These are phyloP conservation scores for Nineta flava DNA, from an alignment of 2,888 invertebrate genomes.

Conservation along the genomic window DNA sequence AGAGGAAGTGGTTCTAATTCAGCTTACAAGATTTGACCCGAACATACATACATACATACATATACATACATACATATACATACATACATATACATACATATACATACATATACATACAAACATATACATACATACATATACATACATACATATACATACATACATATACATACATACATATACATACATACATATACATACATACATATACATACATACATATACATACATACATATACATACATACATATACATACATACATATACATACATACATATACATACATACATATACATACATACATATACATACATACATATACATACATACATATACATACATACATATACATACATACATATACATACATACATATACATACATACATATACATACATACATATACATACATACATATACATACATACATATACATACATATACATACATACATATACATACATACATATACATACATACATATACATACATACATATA, in stretches of 20 bases:
- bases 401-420: background rate
- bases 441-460: background rate
- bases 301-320: no score
- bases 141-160: background rate
- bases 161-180: background rate
- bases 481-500: conserved; percentile 5
- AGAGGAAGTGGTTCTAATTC: no score
- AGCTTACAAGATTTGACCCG: no score
- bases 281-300: no score
- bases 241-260: no score
- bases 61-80: background rate
- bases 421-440: background rate
- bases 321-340: no score
- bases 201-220: background rate
- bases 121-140: background rate
- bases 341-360: no score
- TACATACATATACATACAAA: background rate
- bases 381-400: background rate
- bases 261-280: no score
- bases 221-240: no score
- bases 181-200: background rate
- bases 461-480: conserved; percentile 5
- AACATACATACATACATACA: background rate
- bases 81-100: background rate
- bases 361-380: background rate